A percentile compares a stretch with the other conserved stretches of the same genome.
These are phyloP conservation scores for Atractosteus spatula DNA, from an alignment of 2,113 vertebrate species.

Conservation along the genomic window DNA sequence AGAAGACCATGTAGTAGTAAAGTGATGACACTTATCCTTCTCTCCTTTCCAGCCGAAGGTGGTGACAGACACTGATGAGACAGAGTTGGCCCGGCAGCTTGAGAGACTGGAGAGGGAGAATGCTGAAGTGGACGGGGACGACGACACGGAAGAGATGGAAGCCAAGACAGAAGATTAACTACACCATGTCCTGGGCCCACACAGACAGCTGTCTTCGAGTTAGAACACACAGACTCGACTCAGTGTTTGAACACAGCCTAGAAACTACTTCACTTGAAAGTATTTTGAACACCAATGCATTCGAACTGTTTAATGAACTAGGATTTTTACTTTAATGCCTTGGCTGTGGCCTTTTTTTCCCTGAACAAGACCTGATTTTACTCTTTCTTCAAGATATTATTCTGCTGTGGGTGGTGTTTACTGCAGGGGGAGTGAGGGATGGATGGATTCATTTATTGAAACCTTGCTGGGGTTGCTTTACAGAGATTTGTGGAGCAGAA, in stretches of 20 bases:
- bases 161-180: constrained; percentile 89
- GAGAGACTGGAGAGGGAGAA: constrained; percentile 94
- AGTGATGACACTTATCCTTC: neutral
- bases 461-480: constrained; percentile 23
- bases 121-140: constrained; percentile 94
- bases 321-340: constrained; percentile 25
- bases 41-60: constrained; percentile 80
- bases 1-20: too few relatives aligned
- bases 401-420: constrained; percentile 29
- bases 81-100: constrained; percentile 89
- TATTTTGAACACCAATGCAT: constrained; percentile 31
- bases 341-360: constrained; percentile 50
- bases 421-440: constrained; percentile 18
- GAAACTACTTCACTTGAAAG: constrained; percentile 4
- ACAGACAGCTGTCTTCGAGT: constrained; percentile 32
- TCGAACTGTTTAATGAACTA: constrained; percentile 7
- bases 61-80: constrained; percentile 96
- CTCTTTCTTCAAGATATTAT: constrained; percentile 31
- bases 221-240: constrained; percentile 31
- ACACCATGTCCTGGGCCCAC: constrained; percentile 21
- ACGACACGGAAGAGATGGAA: constrained; percentile 96
- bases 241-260: constrained; percentile 34
- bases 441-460: constrained; percentile 2
- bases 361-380: constrained; percentile 34
- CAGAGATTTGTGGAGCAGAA: constrained; percentile 37